Base-by-base conservation (phyloP, 1,140 invertebrate genomes). In the Camponotus pennsylvanicus region DNA sequence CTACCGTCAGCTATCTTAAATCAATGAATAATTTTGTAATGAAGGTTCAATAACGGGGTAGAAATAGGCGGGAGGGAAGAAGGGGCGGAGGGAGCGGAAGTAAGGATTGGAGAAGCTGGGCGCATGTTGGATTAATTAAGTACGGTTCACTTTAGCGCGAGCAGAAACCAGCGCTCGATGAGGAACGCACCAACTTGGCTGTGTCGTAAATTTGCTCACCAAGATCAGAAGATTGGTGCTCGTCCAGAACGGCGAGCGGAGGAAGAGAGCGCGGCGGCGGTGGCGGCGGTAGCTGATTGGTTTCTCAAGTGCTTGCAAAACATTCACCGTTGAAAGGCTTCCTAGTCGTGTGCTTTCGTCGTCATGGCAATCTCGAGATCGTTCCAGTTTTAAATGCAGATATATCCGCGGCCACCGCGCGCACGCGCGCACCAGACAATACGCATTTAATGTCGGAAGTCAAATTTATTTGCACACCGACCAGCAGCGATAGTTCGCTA, bases 231-330 rank as follows among this genome's bases (percentile, higher is more conserved):
- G 69, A 75, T 67, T 55, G 67, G 69, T 86, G 73, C 70, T 69
- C 66, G 66, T 73, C 45, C 59, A 57, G 85, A 84, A 73, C 63
- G 49, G 71, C 69, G 61, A 67, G 69, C 32, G 37, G 67, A 40
- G 49, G 37, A 82, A 67, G 70, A 69, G 70, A 73, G 70, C 49
- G 49, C 45, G 59, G 13, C 57, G 77, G 64, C 37, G 18, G 71
- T n/a, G 78, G 40, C 34, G 59, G 76, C 63, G 57, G 77, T 55
- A 86, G 75, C 85, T 89, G 88, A 89, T 86, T 86, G 87, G 84
- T 88, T 89, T 88, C 86, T 67, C 76, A 73, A 87, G 86, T 89
- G 76, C 82, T 85, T 71, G 80, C 82, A 75, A 83, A 82, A 79
- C 77, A 87, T 86, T 66, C 52, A 75, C 70, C 83, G 80, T 84